Conservation (phyloP, 1,140 invertebrate genomes). For the Oreohelix idahoensis region DNA sequence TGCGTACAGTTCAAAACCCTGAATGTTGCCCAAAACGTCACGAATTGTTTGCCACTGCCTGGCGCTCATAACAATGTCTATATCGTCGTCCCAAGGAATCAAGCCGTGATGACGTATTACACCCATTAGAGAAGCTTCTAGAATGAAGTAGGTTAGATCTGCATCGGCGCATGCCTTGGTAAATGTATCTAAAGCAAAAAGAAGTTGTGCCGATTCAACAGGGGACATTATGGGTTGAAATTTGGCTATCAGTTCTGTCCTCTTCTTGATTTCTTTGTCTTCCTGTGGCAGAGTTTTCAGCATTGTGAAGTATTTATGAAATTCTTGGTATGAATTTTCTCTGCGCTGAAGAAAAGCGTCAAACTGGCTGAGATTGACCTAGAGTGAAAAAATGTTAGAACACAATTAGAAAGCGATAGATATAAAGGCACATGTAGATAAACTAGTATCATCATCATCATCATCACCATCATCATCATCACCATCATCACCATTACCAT, state of each 20-base stretch:
- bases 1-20: conserved; percentile 44
- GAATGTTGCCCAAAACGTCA: conserved; percentile 42
- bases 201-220: conserved; percentile 36
- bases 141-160: conserved; percentile 57
- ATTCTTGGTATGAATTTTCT: conserved; percentile 31
- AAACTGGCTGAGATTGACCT: conserved; percentile 8
- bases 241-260: not conserved
- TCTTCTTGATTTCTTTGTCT: not conserved
- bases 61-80: conserved; percentile 58
- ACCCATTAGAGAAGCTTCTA: conserved; percentile 61
- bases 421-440: not conserved
- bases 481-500: not conserved
- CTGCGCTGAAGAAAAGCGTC: not conserved
- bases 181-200: conserved; percentile 46
- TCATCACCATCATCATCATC: not conserved
- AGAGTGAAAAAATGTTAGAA: not conserved
- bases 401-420: too few species aligned
- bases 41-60: conserved; percentile 48
- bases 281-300: not conserved
- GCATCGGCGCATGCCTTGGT: conserved; percentile 39
- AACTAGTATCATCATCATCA: not conserved
- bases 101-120: conserved; percentile 57
- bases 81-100: conserved; percentile 69
- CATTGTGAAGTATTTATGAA: not conserved
- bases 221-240: conserved; percentile 44